Percentiles rank a stretch among this genome's conserved stretches.
phyloP scores from a whole-genome alignment of 2,113 vertebrate genomes.

The Festucalex cinctus region DNA sequence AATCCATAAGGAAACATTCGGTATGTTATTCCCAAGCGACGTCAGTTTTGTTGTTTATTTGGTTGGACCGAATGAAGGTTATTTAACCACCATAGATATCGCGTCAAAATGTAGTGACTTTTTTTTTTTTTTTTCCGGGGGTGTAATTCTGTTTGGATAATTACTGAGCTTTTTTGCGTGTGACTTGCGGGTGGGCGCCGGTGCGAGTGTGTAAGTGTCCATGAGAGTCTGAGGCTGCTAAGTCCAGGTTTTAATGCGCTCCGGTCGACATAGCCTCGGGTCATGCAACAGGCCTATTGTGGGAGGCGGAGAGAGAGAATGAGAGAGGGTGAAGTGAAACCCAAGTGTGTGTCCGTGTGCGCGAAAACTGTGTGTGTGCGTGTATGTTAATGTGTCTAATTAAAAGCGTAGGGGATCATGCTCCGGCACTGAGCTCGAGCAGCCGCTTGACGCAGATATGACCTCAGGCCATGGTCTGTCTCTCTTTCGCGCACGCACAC shows the following conservation, averaged over 20 bases:
- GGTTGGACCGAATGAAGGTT: slow-evolving; percentile 23
- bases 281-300: slow-evolving; percentile 79
- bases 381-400: slow-evolving; percentile 72
- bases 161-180: slow-evolving; percentile 46
- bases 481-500: slow-evolving; percentile 19
- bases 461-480: slow-evolving; percentile 68
- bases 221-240: slow-evolving; percentile 73
- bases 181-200: slow-evolving; percentile 10
- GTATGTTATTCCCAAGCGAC: slow-evolving; percentile 27
- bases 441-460: slow-evolving; percentile 67
- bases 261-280: slow-evolving; percentile 76
- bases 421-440: slow-evolving; percentile 63
- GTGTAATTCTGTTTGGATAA: slow-evolving; percentile 39
- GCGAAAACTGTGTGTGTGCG: slow-evolving; percentile 38
- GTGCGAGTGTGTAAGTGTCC: slow-evolving; percentile 59
- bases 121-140: slow-evolving; percentile 20
- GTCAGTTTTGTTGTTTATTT: slow-evolving; percentile 28
- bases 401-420: slow-evolving; percentile 70
- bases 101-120: slow-evolving; percentile 19
- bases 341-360: slow-evolving; percentile 29
- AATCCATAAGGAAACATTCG: slow-evolving; percentile 37
- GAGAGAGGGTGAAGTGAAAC: slow-evolving; percentile 27
- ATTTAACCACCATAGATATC: slow-evolving; percentile 43
- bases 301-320: slow-evolving; percentile 47
- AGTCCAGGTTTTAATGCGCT: slow-evolving; percentile 77